Conservation (phyloP, 2,888 invertebrate genomes). For the Eumacrocentrus americanus region DNA sequence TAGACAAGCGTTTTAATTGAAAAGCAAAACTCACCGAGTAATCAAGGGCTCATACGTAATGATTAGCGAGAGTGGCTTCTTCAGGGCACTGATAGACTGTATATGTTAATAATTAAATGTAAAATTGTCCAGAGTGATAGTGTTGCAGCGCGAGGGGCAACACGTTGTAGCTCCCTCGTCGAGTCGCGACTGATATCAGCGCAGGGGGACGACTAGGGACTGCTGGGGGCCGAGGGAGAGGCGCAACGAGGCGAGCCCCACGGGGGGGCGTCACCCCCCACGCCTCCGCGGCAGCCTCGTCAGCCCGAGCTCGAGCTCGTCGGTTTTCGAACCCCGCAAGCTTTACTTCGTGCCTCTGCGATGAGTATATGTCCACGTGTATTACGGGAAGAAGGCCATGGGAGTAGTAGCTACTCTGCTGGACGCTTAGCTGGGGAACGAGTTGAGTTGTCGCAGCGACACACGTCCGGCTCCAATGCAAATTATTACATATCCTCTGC, state of each 20-base stretch:
- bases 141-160: slow-evolving; percentile 32
- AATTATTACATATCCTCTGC: too few species aligned
- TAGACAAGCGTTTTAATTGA: too few species aligned
- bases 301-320: slow-evolving; percentile 29
- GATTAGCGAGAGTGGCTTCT: neutral
- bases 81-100: neutral
- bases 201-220: slow-evolving; percentile 56
- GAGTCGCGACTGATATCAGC: slow-evolving; percentile 59
- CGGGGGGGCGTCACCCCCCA: slow-evolving; percentile 50
- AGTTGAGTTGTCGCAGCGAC: too few species aligned
- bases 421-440: too few species aligned
- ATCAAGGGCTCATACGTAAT: neutral
- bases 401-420: neutral
- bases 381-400: slow-evolving; percentile 25
- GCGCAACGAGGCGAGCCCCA: slow-evolving; percentile 50
- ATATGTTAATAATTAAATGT: too few species aligned
- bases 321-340: slow-evolving; percentile 37
- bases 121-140: too few species aligned
- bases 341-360: slow-evolving; percentile 29
- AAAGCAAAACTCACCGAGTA: too few species aligned
- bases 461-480: too few species aligned
- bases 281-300: slow-evolving; percentile 44
- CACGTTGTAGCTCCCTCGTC: slow-evolving; percentile 55
- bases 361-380: slow-evolving; percentile 21
- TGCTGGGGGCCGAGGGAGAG: slow-evolving; percentile 47